Percentiles rank a stretch among this genome's conserved stretches.
phyloP scores from a whole-genome alignment of 1,140 invertebrate genomes.

The Drosophila equinoxialis region DNA sequence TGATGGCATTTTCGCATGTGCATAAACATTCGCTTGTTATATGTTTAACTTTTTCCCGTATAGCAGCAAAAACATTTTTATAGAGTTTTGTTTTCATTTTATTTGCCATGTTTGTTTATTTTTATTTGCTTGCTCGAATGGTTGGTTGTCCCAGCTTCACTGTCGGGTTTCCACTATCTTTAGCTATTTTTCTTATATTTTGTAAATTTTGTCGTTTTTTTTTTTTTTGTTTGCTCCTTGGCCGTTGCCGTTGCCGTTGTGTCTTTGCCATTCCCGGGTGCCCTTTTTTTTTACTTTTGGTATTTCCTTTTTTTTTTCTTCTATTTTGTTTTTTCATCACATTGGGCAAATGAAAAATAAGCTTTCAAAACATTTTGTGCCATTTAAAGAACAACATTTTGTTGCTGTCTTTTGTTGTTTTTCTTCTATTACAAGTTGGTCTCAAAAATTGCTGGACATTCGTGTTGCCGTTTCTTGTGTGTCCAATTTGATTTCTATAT shows the following conservation, averaged over 20 bases:
- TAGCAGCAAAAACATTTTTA: slow-evolving; percentile 70
- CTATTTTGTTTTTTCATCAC: slow-evolving; percentile 53
- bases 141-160: slow-evolving; percentile 33
- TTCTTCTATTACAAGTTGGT: slow-evolving; percentile 75
- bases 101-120: slow-evolving; percentile 81
- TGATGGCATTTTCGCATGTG: slow-evolving; percentile 43
- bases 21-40: slow-evolving; percentile 61
- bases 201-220: slow-evolving; percentile 43
- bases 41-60: slow-evolving; percentile 62
- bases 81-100: slow-evolving; percentile 79
- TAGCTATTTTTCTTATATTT: slow-evolving; percentile 75
- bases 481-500: slow-evolving; percentile 78
- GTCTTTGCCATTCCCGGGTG: slow-evolving; percentile 26
- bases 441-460: slow-evolving; percentile 63
- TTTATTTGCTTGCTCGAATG: slow-evolving; percentile 68
- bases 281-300: slow-evolving; percentile 28
- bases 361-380: slow-evolving; percentile 79
- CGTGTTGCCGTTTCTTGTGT: slow-evolving; percentile 58
- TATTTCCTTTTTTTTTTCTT: slow-evolving; percentile 37
- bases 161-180: slow-evolving; percentile 68
- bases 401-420: slow-evolving; percentile 70
- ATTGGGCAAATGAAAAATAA: slow-evolving; percentile 76
- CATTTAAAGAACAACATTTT: slow-evolving; percentile 79
- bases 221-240: slow-evolving; percentile 46
- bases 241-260: slow-evolving; percentile 16